These are phyloP conservation scores for Calephelis perditalis DNA, from an alignment of 2,888 invertebrate species.

Conservation along the genomic window DNA sequence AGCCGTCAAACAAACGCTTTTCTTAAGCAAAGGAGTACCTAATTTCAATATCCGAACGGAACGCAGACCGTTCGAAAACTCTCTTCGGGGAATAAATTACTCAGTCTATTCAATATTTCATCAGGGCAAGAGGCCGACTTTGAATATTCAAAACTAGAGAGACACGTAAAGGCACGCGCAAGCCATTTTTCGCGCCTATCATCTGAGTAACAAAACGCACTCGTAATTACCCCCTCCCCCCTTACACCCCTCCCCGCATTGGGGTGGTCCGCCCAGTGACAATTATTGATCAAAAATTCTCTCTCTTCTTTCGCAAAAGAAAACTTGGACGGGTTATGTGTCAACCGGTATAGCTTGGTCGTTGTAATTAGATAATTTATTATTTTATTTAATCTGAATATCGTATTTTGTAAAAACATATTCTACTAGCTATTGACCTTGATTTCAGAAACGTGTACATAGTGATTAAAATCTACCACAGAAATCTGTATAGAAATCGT, in stretches of 20 bases:
- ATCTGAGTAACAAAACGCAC: slow-evolving; percentile 79
- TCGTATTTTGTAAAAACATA: no score
- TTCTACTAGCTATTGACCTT: no score
- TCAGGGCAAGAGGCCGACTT: slow-evolving; percentile 68
- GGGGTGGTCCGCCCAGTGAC: slow-evolving; percentile 78
- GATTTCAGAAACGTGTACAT: no score
- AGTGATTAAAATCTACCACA: background rate
- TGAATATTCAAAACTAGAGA: slow-evolving; percentile 77
- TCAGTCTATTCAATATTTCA: slow-evolving; percentile 76
- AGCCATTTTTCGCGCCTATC: slow-evolving; percentile 79
- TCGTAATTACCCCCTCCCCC: slow-evolving; percentile 73
- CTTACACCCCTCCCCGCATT: slow-evolving; percentile 38
- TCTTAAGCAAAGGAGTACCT: slow-evolving; percentile 63
- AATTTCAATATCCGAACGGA: slow-evolving; percentile 76
- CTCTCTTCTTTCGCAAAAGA: slow-evolving; percentile 80
- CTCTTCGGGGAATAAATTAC: slow-evolving; percentile 75
- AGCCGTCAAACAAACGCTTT: slow-evolving; percentile 68
- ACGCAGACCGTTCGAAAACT: slow-evolving; percentile 69
- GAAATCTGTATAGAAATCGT: no score
- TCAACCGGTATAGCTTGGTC: slow-evolving; percentile 67
- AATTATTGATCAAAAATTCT: slow-evolving; percentile 85
- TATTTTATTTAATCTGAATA: slow-evolving; percentile 31
- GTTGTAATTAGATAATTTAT: slow-evolving; percentile 66
- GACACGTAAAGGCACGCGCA: slow-evolving; percentile 78
- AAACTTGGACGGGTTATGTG: slow-evolving; percentile 79